Percentiles rank a stretch among this genome's conserved stretches.
Conservation (phyloP, 2,888 invertebrate genomes). For the Drosophila infuscata region DNA sequence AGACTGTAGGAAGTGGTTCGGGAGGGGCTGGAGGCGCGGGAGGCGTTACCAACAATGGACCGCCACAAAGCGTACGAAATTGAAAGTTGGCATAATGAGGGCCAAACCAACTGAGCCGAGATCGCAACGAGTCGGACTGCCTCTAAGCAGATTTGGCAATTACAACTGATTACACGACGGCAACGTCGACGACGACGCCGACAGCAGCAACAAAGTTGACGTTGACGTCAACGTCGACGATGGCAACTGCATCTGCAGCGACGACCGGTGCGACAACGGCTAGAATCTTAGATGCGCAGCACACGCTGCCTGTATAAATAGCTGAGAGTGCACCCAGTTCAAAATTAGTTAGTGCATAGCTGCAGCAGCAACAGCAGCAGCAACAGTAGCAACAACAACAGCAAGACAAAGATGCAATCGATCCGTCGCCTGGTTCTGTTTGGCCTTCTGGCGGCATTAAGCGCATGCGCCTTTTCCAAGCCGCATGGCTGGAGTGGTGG, state of each 20-base stretch:
- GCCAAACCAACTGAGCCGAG: conserved; percentile 22
- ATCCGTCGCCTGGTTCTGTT: conserved; percentile 45
- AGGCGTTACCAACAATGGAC: conserved; percentile 31
- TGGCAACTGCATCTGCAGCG: conserved; percentile 19
- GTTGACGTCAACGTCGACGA: neutral
- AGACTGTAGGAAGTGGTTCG: neutral
- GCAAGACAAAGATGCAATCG: conserved; percentile 58
- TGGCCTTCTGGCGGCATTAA: conserved; percentile 52
- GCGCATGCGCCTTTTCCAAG: conserved; percentile 53
- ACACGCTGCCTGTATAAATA: conserved; percentile 64
- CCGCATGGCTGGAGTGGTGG: conserved; percentile 68
- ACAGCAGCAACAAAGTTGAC: conserved; percentile 1
- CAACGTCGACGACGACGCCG: conserved; percentile 4
- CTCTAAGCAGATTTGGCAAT: conserved; percentile 68
- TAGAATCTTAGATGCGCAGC: conserved; percentile 67
- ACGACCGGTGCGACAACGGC: conserved; percentile 32
- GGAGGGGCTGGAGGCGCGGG: neutral
- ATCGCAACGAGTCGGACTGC: conserved; percentile 14
- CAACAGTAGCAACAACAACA: conserved; percentile 4
- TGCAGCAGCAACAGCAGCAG: conserved; percentile 43
- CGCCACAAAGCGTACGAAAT: conserved; percentile 66
- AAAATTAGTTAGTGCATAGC: conserved; percentile 74
- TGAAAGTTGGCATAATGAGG: conserved; percentile 73
- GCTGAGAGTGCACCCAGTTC: conserved; percentile 66
- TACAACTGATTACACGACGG: conserved; percentile 71